A percentile compares a stretch with the other conserved stretches of the same genome.
These are phyloP conservation scores for Helostoma temminkii DNA, from an alignment of 2,797 vertebrate species.

Conservation along the genomic window DNA sequence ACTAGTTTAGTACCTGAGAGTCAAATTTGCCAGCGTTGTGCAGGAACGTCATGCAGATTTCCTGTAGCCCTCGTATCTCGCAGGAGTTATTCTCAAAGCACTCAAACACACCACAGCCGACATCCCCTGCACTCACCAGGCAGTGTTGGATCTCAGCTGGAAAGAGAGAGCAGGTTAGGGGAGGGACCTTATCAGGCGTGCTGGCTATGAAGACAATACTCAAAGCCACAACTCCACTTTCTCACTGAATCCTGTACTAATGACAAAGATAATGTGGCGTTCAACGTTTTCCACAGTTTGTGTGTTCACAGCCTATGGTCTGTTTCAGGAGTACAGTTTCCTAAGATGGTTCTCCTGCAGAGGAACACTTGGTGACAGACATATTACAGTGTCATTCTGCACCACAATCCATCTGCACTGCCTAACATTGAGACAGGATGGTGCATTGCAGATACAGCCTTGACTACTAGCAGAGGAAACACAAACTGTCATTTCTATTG, in stretches of 20 bases:
- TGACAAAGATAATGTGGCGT: conserved; percentile 53
- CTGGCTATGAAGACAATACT: conserved; percentile 43
- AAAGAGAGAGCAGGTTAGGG: conserved; percentile 71
- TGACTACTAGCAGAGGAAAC: conserved; percentile 58
- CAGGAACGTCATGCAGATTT: conserved; percentile 99
- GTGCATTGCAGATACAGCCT: conserved; percentile 81
- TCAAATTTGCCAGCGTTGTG: conserved; percentile 99
- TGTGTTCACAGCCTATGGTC: conserved; percentile 47
- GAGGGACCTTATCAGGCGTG: conserved; percentile 57
- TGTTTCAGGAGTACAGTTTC: conserved; percentile 54
- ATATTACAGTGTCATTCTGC: conserved; percentile 81
- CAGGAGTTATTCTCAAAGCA: conserved; percentile 99
- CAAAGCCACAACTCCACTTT: conserved; percentile 51
- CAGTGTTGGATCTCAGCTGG: conserved; percentile 99
- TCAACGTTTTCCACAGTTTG: conserved; percentile 50
- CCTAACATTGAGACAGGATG: conserved; percentile 71
- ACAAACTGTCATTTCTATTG: conserved; percentile 52
- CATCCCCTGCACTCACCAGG: conserved; percentile 96
- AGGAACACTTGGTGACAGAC: conserved; percentile 70
- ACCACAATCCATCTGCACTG: conserved; percentile 78
- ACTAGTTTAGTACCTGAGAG: conserved; percentile 92
- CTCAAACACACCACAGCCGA: conserved; percentile 98
- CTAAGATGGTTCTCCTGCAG: conserved; percentile 66
- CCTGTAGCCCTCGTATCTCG: conserved; percentile 97
- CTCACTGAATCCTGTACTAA: conserved; percentile 41